Evolutionary conservation across 2,797 vertebrate species (phyloP), one percentile per base, ranked within the genome.

Genomic region (Staurois parvus): DNA sequence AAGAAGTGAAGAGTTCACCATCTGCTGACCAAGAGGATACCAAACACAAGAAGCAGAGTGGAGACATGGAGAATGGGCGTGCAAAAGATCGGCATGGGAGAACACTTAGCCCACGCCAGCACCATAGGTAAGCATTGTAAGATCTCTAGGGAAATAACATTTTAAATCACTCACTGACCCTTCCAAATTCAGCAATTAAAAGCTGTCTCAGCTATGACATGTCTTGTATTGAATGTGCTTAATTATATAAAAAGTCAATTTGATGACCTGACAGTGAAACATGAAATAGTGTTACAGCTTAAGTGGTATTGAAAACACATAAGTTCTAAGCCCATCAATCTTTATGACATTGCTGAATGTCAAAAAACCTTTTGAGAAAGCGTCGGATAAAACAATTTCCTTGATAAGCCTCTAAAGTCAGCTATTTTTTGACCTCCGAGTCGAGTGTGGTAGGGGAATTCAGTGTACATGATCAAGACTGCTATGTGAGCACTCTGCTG

Each of bases 391-490:
- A 73, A 73, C 52, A 74, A 66, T 74, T 74, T 82, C 26, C 59
- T 81, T 37, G 32, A 42, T 42, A 81, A 81, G 37, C 30, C 79
- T 42, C 48, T 70, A 28, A 64, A 72, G 34, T 81, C 32, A 24
- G 69, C 67, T 68, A 26, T 76, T 68, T 76, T 34, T 32, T 83
- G 81, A 75, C 59, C 81, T 84, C 64, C 62, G 40, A 32, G 48
- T 29, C 24, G 52, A 29, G 28, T 79, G 37, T 29, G n/a, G 72
- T 28, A 19, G 26, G 28, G 66, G 34, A 69, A 72, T 34, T 72
- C 78, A 52, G 30, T 72, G 26, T 67, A 56, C 40, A 66, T 28
- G 32, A 28, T 13, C 10, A 66, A 52, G 59, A 13, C 24, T 34
- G 28, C 28, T n/a, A 68, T 48, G 76, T 74, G 68, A 79, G 62